phyloP scores from a whole-genome alignment of 2,113 vertebrate species.

The Peromyscus polionotus region DNA sequence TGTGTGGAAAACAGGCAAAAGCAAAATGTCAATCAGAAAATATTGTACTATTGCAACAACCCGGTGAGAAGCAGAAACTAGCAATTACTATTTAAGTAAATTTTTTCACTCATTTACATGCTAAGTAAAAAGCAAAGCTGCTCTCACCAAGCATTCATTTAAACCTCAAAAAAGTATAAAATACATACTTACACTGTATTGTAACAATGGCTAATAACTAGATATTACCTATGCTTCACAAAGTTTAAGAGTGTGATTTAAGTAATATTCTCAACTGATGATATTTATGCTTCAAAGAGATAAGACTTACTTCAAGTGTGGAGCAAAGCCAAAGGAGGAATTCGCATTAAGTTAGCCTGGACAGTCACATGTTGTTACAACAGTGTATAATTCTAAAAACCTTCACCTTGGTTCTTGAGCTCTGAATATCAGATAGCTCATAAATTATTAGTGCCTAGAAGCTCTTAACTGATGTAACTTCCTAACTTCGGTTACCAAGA shows the following conservation, averaged over 20 bases:
- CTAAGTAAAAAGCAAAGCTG: conserved; percentile 70
- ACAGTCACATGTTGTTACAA: not conserved
- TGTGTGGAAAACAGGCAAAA: conserved; percentile 47
- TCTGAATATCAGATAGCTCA: not conserved
- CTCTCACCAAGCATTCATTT: conserved; percentile 53
- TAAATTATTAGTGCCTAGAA: not conserved
- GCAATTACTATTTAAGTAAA: conserved; percentile 61
- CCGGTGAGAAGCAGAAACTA: conserved; percentile 60
- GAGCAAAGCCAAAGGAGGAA: conserved; percentile 47
- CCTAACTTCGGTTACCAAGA: conserved; percentile 4
- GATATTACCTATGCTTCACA: conserved; percentile 44
- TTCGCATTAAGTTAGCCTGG: not conserved
- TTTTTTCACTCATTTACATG: conserved; percentile 58
- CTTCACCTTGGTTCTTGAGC: not conserved
- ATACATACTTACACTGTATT: conserved; percentile 33
- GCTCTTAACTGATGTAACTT: not conserved
- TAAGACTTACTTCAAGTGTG: conserved; percentile 23
- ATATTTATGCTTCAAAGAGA: conserved; percentile 38
- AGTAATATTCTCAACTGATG: conserved; percentile 27
- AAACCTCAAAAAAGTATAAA: conserved; percentile 61
- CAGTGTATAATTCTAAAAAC: conserved; percentile 25
- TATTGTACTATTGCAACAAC: conserved; percentile 60
- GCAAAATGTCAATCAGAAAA: conserved; percentile 31
- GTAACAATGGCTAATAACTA: conserved; percentile 57
- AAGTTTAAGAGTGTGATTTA: conserved; percentile 52